These are phyloP conservation scores for Nothoprocta perdicaria DNA, from an alignment of 2,113 vertebrate species.

Conservation along the genomic window DNA sequence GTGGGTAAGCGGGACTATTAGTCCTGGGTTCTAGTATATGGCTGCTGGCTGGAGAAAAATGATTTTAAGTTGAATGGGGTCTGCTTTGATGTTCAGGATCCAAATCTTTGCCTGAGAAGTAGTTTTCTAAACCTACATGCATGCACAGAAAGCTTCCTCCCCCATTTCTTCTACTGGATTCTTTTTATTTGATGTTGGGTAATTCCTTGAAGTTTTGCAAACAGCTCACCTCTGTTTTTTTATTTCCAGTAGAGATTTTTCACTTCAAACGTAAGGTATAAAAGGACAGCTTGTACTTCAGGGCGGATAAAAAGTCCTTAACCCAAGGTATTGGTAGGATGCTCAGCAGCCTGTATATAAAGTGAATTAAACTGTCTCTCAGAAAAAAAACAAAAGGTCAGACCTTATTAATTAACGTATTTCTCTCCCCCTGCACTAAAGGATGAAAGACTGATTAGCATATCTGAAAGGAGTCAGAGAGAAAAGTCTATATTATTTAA, in stretches of 20 bases:
- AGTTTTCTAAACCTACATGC: neutral
- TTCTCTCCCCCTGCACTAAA: neutral
- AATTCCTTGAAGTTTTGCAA: neutral
- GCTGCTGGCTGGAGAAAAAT: neutral
- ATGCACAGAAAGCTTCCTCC: neutral
- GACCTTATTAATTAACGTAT: neutral
- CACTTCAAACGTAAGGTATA: neutral
- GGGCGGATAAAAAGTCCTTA: neutral
- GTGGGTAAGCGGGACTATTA: neutral
- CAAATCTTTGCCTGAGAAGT: neutral
- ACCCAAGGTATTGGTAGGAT: neutral
- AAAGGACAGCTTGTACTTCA: neutral
- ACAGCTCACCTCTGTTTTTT: neutral
- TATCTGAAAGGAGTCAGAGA: neutral
- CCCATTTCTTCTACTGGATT: neutral
- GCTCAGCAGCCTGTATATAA: fast-evolving
- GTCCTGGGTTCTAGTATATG: neutral
- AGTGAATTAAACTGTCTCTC: neutral
- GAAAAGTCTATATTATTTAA: neutral
- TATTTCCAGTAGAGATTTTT: neutral
- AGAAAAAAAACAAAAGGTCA: neutral
- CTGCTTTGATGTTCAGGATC: neutral
- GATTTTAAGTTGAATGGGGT: neutral
- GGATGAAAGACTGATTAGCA: neutral
- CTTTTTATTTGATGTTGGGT: fast-evolving